Base-by-base conservation (phyloP, 35 echinoderm and acorn worm species). In the Lytechinus variegatus region DNA sequence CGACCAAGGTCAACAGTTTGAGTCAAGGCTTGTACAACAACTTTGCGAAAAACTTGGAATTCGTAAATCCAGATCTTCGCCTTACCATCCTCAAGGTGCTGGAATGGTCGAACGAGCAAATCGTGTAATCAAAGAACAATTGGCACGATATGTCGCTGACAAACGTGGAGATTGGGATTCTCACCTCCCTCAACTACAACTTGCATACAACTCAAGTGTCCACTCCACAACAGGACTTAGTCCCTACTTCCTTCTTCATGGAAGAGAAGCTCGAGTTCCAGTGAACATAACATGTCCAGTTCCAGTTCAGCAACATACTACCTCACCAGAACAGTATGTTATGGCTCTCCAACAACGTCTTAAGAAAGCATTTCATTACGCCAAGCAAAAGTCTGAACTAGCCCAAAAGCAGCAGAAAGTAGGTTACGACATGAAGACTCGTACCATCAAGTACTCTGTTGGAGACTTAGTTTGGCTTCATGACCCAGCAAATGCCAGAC, bases 71-170 rank as follows among this genome's bases (percentile, higher is more conserved):
- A 54, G 56, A 55, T 94, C 90, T 10, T 88, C 95, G 16, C 95
- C 95, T 33, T 96, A 96, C 51, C 95, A 96, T 52, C 95, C 95
- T 5, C 95, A 96, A 94, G 95, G 92, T 14, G 91, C 92, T 29
- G 54, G 54, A 27, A 52, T 90, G 8, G 92, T 92, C 51, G 91
- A 96, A 54, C 28, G 95, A 92, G 91, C 91, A 52, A 92, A 92
- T 54, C 44, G 91, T 53, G 44, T 92, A 9, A 92, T n/a, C 52
- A 92, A 92, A 54, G 91, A 92, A n/a, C 91, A 92, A 24, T 56
- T 93, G 9, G 91, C 91, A 54, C 7, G 54, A 56, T 93, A 93
- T 54, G 24, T 93, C 9, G 91, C 91, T 5, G 91, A 56, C 91
- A 10, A 93, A 93, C 10, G 91, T 16, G 91, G 91, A 54, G 91